These are phyloP conservation scores for Hemistola chrysoprasaria DNA, from an alignment of 2,888 invertebrate genomes.

Conservation along the genomic window DNA sequence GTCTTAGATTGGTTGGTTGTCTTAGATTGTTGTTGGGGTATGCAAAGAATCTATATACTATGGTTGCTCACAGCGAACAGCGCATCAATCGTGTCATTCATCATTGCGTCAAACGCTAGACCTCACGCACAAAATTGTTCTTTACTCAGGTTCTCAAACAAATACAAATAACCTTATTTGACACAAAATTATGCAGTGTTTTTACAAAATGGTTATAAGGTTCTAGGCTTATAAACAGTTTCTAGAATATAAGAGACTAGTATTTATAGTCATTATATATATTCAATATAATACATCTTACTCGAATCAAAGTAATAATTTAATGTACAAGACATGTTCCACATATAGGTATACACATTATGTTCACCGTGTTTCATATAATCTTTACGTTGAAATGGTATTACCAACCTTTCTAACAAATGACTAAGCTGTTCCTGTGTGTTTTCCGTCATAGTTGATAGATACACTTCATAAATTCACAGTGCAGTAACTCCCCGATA, in stretches of 20 bases:
- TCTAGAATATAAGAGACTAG: no score
- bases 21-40: not conserved
- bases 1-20: conserved; percentile 10
- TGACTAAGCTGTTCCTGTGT: conserved; percentile 45
- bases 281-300: no score
- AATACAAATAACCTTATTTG: not conserved
- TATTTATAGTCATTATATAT: no score
- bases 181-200: no score
- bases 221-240: no score
- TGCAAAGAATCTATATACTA: conserved; percentile 11
- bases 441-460: conserved; percentile 45
- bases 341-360: no score
- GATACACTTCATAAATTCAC: conserved; percentile 29
- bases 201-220: no score
- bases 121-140: not conserved
- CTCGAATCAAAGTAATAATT: no score
- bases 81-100: conserved; percentile 1
- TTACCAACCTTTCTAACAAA: conserved; percentile 48
- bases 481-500: conserved; percentile 7
- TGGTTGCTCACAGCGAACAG: conserved; percentile 1
- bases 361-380: no score
- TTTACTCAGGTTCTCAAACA: no score
- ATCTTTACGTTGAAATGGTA: conserved; percentile 1
- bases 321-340: no score
- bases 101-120: not conserved